Percentiles rank a stretch among this genome's conserved stretches.
These are phyloP conservation scores for Masnerella sp. DNA, from an alignment of 2,888 invertebrate species.

Conservation along the genomic window DNA sequence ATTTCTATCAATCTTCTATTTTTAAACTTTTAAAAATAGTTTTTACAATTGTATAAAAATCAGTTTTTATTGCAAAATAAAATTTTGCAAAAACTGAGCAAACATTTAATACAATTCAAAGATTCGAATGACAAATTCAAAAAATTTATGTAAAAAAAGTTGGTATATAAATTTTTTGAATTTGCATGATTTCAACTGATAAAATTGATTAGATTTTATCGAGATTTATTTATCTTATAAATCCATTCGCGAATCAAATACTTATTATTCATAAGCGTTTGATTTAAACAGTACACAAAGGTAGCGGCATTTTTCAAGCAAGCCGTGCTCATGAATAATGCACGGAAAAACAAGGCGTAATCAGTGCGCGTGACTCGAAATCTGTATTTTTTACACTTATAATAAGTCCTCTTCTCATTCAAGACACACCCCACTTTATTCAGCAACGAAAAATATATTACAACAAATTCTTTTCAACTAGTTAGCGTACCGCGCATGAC, in stretches of 20 bases:
- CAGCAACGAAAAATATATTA: constrained; percentile 16
- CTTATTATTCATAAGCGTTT: constrained; percentile 5
- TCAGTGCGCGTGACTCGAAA: constrained; percentile 38
- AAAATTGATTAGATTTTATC: too few species aligned
- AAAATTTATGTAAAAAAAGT: too few species aligned
- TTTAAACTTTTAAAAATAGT: too few species aligned
- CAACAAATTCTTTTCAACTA: constrained; percentile 11
- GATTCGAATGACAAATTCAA: too few species aligned
- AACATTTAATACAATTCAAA: too few species aligned
- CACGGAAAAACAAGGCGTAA: constrained; percentile 21
- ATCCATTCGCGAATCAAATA: not conserved
- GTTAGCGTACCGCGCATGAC: constrained; percentile 38
- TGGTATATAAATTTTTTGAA: too few species aligned
- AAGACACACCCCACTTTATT: constrained; percentile 23
- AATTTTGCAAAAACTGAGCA: too few species aligned
- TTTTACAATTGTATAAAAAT: too few species aligned
- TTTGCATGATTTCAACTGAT: too few species aligned
- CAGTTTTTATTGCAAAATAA: too few species aligned
- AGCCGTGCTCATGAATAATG: constrained; percentile 28
- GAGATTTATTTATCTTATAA: too few species aligned
- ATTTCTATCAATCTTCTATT: too few species aligned
- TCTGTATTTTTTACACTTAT: constrained; percentile 18
- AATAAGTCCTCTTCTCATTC: constrained; percentile 28
- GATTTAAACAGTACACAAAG: constrained; percentile 7
- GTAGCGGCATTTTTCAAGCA: constrained; percentile 18